phyloP scores from a whole-genome alignment of 2,888 invertebrate genomes.

The Xestia c-nigrum region DNA sequence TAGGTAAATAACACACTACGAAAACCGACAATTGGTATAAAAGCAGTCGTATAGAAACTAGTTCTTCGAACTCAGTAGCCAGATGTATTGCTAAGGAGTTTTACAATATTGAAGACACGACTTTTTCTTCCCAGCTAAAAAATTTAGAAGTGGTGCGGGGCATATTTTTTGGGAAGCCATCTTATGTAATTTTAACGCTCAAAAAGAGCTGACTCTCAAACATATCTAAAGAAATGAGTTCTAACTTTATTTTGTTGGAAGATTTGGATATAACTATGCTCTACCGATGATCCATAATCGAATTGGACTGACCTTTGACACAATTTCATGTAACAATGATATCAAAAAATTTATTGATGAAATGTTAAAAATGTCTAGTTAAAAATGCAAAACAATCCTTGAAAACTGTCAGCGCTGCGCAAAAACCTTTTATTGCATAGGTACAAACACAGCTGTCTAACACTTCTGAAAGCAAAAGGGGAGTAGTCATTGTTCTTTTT shows the following conservation, averaged over 20 bases:
- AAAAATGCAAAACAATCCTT: neutral
- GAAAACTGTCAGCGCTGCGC: neutral
- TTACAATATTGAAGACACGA: neutral
- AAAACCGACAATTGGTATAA: neutral
- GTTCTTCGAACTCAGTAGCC: neutral
- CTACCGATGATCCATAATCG: neutral
- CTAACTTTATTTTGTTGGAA: neutral
- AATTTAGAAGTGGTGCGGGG: neutral
- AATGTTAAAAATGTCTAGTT: neutral
- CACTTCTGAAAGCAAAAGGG: neutral
- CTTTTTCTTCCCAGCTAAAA: neutral
- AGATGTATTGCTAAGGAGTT: neutral
- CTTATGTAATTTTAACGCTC: neutral
- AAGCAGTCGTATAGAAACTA: neutral
- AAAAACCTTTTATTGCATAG: constrained; percentile 1
- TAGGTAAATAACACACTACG: neutral
- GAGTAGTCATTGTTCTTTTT: constrained; percentile 38
- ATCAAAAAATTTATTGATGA: neutral
- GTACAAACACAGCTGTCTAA: neutral
- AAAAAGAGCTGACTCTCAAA: neutral
- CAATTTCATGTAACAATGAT: neutral
- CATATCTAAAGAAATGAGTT: neutral
- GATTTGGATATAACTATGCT: neutral
- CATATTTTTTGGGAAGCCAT: neutral
- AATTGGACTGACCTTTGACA: neutral